Evolutionary conservation across 2,888 invertebrate species (phyloP).

Genomic region (Clostera curtula): DNA sequence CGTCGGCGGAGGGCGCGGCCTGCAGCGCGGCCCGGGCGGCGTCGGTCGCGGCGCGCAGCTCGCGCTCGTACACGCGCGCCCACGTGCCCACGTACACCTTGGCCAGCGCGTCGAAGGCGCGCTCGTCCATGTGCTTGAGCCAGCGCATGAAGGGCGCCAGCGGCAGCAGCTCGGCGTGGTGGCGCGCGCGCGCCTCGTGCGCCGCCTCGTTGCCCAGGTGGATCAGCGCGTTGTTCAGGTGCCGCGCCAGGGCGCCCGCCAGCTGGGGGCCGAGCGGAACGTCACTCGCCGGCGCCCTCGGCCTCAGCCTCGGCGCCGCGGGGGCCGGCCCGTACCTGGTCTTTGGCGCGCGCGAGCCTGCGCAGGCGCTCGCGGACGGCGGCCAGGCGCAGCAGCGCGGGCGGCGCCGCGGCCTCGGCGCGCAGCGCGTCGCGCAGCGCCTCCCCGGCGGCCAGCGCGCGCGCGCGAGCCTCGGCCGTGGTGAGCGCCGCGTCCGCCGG

Average conservation of each 20-base stretch:
- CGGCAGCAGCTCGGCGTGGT: constrained; percentile 90
- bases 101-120: constrained; percentile 86
- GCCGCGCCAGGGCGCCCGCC: constrained; percentile 87
- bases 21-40: constrained; percentile 75
- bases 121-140: constrained; percentile 89
- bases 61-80: constrained; percentile 91
- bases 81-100: constrained; percentile 88
- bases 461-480: constrained; percentile 40
- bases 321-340: constrained; percentile 54
- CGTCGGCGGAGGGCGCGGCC: constrained; percentile 24
- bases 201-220: constrained; percentile 84
- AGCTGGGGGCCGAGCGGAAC: constrained; percentile 20
- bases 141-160: constrained; percentile 95
- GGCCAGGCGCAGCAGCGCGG: constrained; percentile 37
- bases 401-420: constrained; percentile 22
- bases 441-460: constrained; percentile 38
- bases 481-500: constrained; percentile 43
- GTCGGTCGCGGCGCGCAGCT: constrained; percentile 86
- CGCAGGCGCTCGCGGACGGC: constrained; percentile 49
- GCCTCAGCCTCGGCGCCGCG: neutral
- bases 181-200: constrained; percentile 62
- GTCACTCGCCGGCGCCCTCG: neutral
- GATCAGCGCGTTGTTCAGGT: constrained; percentile 95
- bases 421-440: constrained; percentile 33
- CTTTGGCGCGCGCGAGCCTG: constrained; percentile 42